Evolutionary conservation across 2,888 invertebrate species (phyloP), one percentile per base, ranked within the genome.

Genomic region (Ectobius pallidus): DNA sequence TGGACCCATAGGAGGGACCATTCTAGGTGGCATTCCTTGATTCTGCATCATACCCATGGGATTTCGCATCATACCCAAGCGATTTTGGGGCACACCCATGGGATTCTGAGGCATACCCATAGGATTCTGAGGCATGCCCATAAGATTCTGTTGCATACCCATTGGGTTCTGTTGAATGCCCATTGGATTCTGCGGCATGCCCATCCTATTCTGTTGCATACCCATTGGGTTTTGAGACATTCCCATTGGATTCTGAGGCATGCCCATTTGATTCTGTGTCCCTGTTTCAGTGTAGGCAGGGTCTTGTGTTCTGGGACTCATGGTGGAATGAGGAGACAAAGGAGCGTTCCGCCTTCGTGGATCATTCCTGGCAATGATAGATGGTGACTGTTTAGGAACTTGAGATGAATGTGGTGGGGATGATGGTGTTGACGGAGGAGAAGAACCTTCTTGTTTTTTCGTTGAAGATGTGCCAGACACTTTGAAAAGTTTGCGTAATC

Each of bases 401-500:
- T 6, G 34, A n/a, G n/a, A n/a, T n/a, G n/a, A n/a, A n/a, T n/a
- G n/a, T 6, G 34, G 34, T 34, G 89, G 88, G 80, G 89, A 87
- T 42, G 78, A 75, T 4, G 81, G 80, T 14, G 82, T 82, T 71
- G 87, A 88, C 72, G 90, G 89, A 80, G 89, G 88, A 3, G 55
- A 9, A n/a, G 25, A 3, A 52, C 81, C 80, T 3, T 82, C 89
- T 34, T 34, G 34, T 7, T 11, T 6, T 34, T 34, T 34, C n/a
- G n/a, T n/a, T 80, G 89, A 88, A 34, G 65, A 27, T n/a, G 11
- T 65, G 27, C 27, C 27, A 9, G 65, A 65, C 75, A 92, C 81
- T 70, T 92, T 87, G 80, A 93, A 91, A 71, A 94, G 91, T 82
- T 91, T 91, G 75, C 90, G 85, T 75, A 94, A 80, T 71, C 94